A percentile compares a stretch with the other conserved stretches of the same genome.
phyloP scores from a whole-genome alignment of 1,140 invertebrate species.

The Drosophila kurseongensis region DNA sequence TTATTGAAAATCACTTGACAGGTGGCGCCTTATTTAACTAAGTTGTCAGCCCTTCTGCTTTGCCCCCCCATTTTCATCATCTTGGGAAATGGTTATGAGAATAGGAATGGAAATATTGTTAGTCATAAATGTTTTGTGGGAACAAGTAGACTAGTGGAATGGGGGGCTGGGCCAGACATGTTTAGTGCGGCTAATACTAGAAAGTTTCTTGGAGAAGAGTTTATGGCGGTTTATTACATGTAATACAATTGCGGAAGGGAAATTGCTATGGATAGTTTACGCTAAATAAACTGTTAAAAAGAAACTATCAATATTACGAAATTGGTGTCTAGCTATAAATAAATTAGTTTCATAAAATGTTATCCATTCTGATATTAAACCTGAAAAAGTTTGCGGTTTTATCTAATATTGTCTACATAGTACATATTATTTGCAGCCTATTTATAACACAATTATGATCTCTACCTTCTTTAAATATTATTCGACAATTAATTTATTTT shows the following conservation, averaged over 20 bases:
- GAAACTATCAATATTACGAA: background rate
- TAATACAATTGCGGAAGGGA: background rate
- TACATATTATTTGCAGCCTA: too few species aligned
- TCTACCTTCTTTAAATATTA: too few species aligned
- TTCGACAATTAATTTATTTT: too few species aligned
- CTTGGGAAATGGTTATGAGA: constrained; percentile 28
- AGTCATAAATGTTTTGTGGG: constrained; percentile 37
- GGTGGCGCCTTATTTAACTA: constrained; percentile 84
- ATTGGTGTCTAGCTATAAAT: too few species aligned
- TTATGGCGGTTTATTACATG: background rate
- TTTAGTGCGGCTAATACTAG: constrained; percentile 10
- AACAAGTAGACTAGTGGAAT: constrained; percentile 9
- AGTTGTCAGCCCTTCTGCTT: constrained; percentile 64
- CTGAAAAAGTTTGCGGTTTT: too few species aligned
- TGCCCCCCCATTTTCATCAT: background rate
- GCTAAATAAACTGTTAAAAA: background rate
- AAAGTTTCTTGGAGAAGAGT: background rate
- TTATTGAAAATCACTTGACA: constrained; percentile 84
- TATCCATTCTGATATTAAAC: too few species aligned
- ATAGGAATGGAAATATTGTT: constrained; percentile 37
- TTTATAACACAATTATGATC: too few species aligned
- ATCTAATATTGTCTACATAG: too few species aligned
- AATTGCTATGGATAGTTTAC: background rate
- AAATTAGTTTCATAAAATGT: too few species aligned
- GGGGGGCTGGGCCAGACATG: constrained; percentile 14